Conservation (phyloP, 2,797 vertebrate species). For the Myripristis jacobus region DNA sequence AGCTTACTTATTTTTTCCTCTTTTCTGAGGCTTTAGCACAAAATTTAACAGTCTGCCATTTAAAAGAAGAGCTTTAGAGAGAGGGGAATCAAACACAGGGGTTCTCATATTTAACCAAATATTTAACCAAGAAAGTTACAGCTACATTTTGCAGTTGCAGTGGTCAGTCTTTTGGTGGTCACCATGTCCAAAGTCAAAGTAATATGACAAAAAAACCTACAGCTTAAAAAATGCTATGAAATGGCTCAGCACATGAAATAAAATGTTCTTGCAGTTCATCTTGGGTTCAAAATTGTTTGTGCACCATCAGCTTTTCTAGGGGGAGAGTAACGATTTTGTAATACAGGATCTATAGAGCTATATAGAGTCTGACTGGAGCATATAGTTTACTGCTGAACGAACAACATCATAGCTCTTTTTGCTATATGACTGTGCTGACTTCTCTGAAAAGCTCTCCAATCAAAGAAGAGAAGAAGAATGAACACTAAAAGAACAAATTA, state of each 20-base stretch:
- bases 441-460: constrained; percentile 11
- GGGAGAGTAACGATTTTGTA: neutral
- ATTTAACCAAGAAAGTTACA: neutral
- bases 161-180: neutral
- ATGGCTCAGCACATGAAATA: constrained; percentile 7
- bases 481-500: constrained; percentile 3
- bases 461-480: neutral
- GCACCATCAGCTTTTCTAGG: neutral
- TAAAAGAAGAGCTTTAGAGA: neutral
- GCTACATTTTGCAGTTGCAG: neutral
- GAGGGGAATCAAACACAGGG: neutral
- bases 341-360: neutral
- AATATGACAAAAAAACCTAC: neutral
- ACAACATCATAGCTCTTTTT: neutral
- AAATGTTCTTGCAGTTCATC: neutral
- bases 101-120: neutral
- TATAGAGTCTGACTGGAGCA: neutral
- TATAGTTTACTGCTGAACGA: neutral
- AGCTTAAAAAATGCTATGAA: constrained; percentile 20
- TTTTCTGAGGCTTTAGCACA: neutral
- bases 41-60: neutral
- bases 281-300: constrained; percentile 2
- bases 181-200: neutral
- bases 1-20: neutral
- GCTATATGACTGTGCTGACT: neutral